A percentile compares a stretch with the other conserved stretches of the same genome.
These are phyloP conservation scores for Lasioglossum pauxillum DNA, from an alignment of 2,888 invertebrate species.

Conservation along the genomic window DNA sequence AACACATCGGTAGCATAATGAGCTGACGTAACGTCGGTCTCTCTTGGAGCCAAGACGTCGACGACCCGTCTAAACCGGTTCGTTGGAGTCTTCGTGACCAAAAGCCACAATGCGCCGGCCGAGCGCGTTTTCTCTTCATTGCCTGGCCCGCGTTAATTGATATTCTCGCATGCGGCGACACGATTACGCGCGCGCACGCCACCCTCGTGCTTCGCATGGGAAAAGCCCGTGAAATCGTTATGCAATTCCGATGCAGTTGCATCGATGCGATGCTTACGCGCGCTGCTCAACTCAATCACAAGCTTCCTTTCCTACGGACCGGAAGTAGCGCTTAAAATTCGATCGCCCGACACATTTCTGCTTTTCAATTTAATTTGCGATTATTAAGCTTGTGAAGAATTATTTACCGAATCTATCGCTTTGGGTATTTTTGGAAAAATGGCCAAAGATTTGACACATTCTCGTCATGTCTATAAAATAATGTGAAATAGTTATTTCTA, in stretches of 20 bases:
- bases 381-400: no score
- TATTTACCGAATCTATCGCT: no score
- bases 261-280: constrained; percentile 16
- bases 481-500: no score
- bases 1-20: neutral
- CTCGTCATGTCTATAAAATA: no score
- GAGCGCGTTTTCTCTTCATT: constrained; percentile 30
- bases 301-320: constrained; percentile 12
- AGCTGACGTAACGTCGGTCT: neutral
- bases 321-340: neutral
- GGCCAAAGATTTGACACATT: no score
- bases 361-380: no score
- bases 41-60: neutral
- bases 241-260: constrained; percentile 30
- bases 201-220: neutral
- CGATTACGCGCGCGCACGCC: constrained; percentile 8
- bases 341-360: neutral
- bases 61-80: constrained; percentile 6
- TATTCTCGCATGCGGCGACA: constrained; percentile 36
- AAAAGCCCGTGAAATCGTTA: constrained; percentile 22
- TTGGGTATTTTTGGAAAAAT: no score
- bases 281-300: constrained; percentile 5
- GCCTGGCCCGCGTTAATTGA: constrained; percentile 29
- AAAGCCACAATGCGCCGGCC: constrained; percentile 15
- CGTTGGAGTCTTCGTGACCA: constrained; percentile 17